Evolutionary conservation across 2,113 vertebrate genomes (phyloP), one percentile per base, ranked within the genome.

Genomic region (Engraulis encrasicolus): DNA sequence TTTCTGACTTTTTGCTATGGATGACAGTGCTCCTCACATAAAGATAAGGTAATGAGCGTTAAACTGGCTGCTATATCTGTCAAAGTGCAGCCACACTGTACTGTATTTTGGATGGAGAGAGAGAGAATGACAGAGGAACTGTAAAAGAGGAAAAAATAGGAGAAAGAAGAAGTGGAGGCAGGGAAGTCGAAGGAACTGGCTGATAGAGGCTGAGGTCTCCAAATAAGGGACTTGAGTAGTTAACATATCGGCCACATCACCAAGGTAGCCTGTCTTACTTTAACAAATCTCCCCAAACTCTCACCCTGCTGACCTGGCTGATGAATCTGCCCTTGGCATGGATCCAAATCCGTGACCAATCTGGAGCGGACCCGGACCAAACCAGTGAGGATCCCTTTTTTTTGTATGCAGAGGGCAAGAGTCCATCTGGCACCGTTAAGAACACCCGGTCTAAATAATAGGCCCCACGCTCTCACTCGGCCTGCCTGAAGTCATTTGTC

Each of bases 401-500:
- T 27, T 66, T 23, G 20, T 5, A 45, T 27, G n/a, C 23, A 11
- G 58, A 66, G 23, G 66, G 11, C 66, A 34, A 2, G 31, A 74
- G 66, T 74, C 27, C 27, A 74, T 74, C 34, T 74, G 66, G 23
- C 31, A 31, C 66, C 66, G 27, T 74, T n/a, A 74, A 74, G 12
- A 14, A 74, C 66, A 31, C 58, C 20, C 66, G 34, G 66, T 74
- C 66, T 74, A 74, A 74, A 74, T 36, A 74, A 74, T 74, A 34
- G 66, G 66, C 66, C 66, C 66, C 66, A 74, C 27, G n/a, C n/a
- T n/a, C 66, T 34, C 31, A 17, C 66, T 34, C 66, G 11, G 27
- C 66, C 66, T 74, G 66, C 31, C 66, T 74, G 17, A 74, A 74
- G 66, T 74, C 66, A 74, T 74, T 74, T 74, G 27, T 74, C 66